phyloP scores from a whole-genome alignment of 2,113 vertebrate genomes.

The Bathybates hornii region DNA sequence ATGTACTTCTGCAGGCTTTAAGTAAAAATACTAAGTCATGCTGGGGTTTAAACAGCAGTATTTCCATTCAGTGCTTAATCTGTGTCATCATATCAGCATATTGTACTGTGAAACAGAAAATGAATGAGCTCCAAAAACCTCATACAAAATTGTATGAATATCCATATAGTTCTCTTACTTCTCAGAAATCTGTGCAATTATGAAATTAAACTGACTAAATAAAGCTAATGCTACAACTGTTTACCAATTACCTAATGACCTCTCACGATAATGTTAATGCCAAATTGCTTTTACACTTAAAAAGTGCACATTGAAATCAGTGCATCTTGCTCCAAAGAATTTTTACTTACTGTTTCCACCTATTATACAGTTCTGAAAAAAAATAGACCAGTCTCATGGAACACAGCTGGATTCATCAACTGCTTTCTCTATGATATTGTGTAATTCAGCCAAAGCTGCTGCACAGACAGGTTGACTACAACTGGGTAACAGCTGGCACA shows the following conservation, averaged over 20 bases:
- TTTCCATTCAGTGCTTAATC: neutral
- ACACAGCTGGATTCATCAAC: neutral
- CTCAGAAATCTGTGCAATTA: neutral
- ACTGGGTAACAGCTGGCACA: neutral
- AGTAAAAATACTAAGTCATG: neutral
- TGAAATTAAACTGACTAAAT: neutral
- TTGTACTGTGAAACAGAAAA: neutral
- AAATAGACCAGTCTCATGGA: fast-evolving
- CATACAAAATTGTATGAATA: neutral
- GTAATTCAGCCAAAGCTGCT: neutral
- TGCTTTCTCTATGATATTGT: neutral
- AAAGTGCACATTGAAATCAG: neutral
- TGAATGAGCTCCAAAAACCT: neutral
- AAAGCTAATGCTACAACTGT: neutral
- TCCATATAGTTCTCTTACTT: neutral
- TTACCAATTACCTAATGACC: neutral
- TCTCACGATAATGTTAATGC: neutral
- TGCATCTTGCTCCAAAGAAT: neutral
- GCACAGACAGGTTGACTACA: neutral
- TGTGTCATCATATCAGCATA: neutral
- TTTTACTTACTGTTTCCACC: neutral
- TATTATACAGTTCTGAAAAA: neutral
- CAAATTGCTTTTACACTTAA: neutral
- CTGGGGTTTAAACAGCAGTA: neutral
- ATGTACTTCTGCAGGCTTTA: neutral